Conservation (phyloP, 2,888 invertebrate genomes). For the Rotaria magnacalcarata region DNA sequence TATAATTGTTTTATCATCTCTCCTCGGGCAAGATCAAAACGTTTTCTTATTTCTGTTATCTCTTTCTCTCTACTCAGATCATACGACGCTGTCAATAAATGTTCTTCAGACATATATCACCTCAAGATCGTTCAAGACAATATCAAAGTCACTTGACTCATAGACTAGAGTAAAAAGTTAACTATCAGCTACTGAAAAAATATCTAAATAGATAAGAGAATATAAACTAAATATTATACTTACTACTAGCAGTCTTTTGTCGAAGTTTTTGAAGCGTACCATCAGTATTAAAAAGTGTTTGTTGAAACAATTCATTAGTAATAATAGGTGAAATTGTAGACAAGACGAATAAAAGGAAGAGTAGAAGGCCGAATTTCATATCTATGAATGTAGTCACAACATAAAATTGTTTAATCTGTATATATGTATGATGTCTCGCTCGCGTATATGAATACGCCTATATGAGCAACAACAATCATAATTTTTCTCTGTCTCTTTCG, state of each 20-base stretch:
- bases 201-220: not conserved
- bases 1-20: conserved; percentile 19
- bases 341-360: conserved; percentile 2
- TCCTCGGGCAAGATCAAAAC: conserved; percentile 20
- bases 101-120: conserved; percentile 21
- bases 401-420: conserved; percentile 11
- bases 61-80: not conserved
- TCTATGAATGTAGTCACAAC: conserved; percentile 12
- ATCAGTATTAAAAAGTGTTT: not conserved
- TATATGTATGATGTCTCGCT: conserved; percentile 10
- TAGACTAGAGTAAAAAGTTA: not conserved
- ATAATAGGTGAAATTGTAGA: not conserved
- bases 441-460: not conserved
- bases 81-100: not conserved
- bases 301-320: not conserved
- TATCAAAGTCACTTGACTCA: conserved; percentile 2
- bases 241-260: not conserved
- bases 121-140: not conserved
- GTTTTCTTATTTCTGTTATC: conserved; percentile 12
- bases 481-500: not conserved
- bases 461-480: conserved; percentile 16
- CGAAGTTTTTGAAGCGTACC: not conserved
- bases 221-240: not conserved
- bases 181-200: not conserved
- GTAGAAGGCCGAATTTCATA: conserved; percentile 7